A percentile compares a stretch with the other conserved stretches of the same genome.
These are phyloP conservation scores for Nesoenas mayeri DNA, from an alignment of 2,113 vertebrate species.

Conservation along the genomic window DNA sequence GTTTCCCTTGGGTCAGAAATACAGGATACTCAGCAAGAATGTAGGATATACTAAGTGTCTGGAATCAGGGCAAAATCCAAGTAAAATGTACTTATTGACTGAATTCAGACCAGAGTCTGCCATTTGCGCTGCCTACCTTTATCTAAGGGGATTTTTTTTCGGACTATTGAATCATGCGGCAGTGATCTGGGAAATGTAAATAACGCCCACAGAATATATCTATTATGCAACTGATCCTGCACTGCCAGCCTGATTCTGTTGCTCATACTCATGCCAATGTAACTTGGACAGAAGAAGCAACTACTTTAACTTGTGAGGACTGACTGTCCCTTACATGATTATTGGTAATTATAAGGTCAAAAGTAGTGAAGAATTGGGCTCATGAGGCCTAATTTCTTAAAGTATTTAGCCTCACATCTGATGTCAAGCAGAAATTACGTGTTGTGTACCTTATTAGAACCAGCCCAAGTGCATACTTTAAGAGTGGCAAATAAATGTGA, in stretches of 20 bases:
- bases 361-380: background rate
- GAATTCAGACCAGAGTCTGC: background rate
- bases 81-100: background rate
- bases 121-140: background rate
- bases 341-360: background rate
- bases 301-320: background rate
- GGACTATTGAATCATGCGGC: background rate
- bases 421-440: background rate
- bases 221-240: fast-evolving
- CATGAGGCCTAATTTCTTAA: background rate
- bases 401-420: background rate
- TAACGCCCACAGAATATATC: background rate
- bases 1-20: background rate
- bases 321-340: background rate
- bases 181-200: background rate
- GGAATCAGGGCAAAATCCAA: background rate
- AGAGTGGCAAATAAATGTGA: background rate
- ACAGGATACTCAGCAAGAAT: background rate
- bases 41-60: background rate
- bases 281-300: background rate
- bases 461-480: background rate
- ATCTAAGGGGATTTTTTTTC: background rate
- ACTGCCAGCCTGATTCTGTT: background rate
- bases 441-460: background rate
- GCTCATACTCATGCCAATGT: background rate